Percentiles rank a stretch among this genome's conserved stretches.
phyloP scores from a whole-genome alignment of 35 echinoderm and acorn worm genomes.

The Ptychodera flava region DNA sequence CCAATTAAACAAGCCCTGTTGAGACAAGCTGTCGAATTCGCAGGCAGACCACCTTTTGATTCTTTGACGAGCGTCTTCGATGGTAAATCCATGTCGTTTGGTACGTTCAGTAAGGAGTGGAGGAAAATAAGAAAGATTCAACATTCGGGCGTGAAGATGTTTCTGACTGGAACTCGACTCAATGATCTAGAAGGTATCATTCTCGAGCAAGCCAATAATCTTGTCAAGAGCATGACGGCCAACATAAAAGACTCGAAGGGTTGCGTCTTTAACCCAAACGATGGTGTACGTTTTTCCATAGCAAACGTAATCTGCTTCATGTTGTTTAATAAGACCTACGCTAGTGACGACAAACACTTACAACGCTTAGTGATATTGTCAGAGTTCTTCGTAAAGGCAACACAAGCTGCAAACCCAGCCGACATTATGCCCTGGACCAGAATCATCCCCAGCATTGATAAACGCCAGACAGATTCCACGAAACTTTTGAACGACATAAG shows the following conservation, averaged over 20 bases:
- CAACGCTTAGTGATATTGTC: conserved; percentile 51
- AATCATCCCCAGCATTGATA: conserved; percentile 42
- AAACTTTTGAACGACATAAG: too few relatives aligned
- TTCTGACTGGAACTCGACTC: too few relatives aligned
- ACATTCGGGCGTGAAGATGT: too few relatives aligned
- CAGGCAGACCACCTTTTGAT: conserved; percentile 64
- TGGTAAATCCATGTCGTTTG: too few relatives aligned
- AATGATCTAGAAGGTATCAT: too few relatives aligned
- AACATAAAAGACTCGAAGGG: conserved; percentile 51
- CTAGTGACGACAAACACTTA: conserved; percentile 48
- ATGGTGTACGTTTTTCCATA: conserved; percentile 66
- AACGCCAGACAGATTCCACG: too few relatives aligned
- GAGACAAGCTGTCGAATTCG: conserved; percentile 74
- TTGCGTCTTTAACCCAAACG: conserved; percentile 50
- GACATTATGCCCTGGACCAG: conserved; percentile 88
- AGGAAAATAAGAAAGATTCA: too few relatives aligned
- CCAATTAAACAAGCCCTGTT: conserved; percentile 76
- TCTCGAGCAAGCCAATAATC: conserved; percentile 50
- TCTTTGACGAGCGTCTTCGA: conserved; percentile 59
- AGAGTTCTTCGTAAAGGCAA: conserved; percentile 61
- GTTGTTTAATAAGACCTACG: conserved; percentile 61
- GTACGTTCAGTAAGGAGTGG: too few relatives aligned
- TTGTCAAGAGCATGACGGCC: conserved; percentile 52
- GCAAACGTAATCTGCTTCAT: conserved; percentile 80
- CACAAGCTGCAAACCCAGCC: conserved; percentile 46